Base-by-base conservation (phyloP, 2,888 invertebrate species). In the Leucoma salicis region DNA sequence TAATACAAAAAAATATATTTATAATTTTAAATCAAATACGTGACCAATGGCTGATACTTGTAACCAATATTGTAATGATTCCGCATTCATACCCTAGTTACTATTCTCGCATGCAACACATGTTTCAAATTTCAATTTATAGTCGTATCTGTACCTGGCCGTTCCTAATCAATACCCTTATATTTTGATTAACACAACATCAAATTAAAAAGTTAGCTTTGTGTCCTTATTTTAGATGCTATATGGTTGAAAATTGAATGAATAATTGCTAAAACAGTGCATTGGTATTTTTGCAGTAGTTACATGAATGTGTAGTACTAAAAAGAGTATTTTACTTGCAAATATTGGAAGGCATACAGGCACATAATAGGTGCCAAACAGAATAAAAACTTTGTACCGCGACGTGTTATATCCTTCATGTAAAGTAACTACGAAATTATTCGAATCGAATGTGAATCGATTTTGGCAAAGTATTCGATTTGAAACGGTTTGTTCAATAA, bases 241-340 rank as follows among this genome's bases (percentile, higher is more conserved):
- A 12, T 49, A 60, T 33, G 46, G 49, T 46, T 39, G 14, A 46
- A 32, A 39, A 40, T 55, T 14, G 15, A 32, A 33, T 44, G 35
- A 13, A 7, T n/a, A 0, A 8, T n/a, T 14, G 27, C 37, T 21
- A 34, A 10, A 28, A 0, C 2, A 10, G 14, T 18, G 24, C 16
- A 14, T 5, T n/a, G 2, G 1, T 40, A 46, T 39, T 31, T 36
- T 56, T 43, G 47, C 54, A 48, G 44, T 41, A 53, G 57, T 48
- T 58, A 33, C 12, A 7, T 27, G n/a, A 5, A 18, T 7, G 3
- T 18, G 27, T 27, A 27, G 52, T 57, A 57, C 62, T 66, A 65
- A 69, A 65, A 66, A 62, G 53, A 53, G 36, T 46, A 63, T 68
- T 70, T 68, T 52, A 70, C 66, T 65, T 77, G 78, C 75, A 77